Percentiles rank a stretch among this genome's conserved stretches.
phyloP scores from a whole-genome alignment of 2,113 vertebrate species.

The Semnornis frantzii region DNA sequence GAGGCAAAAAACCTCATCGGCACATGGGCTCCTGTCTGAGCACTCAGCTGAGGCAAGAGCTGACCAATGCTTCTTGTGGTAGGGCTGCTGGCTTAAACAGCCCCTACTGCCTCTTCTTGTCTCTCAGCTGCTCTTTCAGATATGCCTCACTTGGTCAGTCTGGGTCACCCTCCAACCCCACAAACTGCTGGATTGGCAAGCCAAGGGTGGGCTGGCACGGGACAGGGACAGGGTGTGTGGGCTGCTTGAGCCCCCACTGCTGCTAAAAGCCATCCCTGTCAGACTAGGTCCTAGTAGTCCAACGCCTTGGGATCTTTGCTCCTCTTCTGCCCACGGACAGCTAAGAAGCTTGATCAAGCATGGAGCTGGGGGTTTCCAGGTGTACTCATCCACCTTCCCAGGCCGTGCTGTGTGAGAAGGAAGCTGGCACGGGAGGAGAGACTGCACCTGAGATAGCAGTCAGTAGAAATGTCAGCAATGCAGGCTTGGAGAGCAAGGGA shows the following conservation, averaged over 20 bases:
- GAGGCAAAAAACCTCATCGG: not conserved
- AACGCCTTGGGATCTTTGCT: not conserved
- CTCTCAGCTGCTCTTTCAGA: not conserved
- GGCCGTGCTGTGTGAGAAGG: not conserved
- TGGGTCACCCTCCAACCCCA: not conserved
- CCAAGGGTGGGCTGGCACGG: not conserved
- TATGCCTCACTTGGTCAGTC: not conserved
- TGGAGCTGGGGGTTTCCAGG: not conserved
- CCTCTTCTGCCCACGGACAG: not conserved
- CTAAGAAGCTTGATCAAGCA: not conserved
- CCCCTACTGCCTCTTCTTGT: not conserved
- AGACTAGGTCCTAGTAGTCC: not conserved
- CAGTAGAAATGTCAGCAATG: not conserved
- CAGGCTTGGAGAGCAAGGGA: not conserved
- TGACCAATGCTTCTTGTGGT: not conserved
- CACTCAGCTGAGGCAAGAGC: not conserved
- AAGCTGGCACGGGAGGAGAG: not conserved
- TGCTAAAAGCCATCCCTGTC: not conserved
- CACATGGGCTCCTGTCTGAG: not conserved
- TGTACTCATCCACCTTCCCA: not conserved
- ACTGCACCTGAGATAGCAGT: not conserved
- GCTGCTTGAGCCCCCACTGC: not conserved
- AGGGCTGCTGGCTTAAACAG: not conserved
- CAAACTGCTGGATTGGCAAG: not conserved
- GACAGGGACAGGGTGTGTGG: not conserved